Evolutionary conservation across 2,113 vertebrate genomes (phyloP).

Genomic region (Scomber colias): DNA sequence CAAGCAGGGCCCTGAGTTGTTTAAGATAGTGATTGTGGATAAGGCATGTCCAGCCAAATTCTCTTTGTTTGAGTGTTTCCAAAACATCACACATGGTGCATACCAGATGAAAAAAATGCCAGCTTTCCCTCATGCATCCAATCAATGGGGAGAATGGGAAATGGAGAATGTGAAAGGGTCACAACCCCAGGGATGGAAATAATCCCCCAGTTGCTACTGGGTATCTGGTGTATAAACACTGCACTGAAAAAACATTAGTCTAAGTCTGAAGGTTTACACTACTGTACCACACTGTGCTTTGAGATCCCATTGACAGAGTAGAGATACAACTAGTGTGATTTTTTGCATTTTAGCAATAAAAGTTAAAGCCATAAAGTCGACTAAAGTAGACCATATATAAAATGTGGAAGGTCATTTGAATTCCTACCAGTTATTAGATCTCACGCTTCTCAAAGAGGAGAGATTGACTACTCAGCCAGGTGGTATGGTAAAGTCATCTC

Average conservation of each 20-base stretch:
- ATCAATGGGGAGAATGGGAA: constrained; percentile 73
- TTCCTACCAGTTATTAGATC: constrained; percentile 58
- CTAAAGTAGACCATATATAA: constrained; percentile 1
- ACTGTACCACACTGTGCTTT: constrained; percentile 44
- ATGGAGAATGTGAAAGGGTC: constrained; percentile 76
- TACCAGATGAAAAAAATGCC: constrained; percentile 30
- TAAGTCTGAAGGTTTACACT: constrained; percentile 72
- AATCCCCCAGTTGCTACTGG: constrained; percentile 76
- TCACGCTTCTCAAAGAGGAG: constrained; percentile 57
- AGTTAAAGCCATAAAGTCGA: neutral
- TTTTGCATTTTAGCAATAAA: neutral
- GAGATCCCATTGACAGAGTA: constrained; percentile 36
- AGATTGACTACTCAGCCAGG: constrained; percentile 43
- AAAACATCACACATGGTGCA: constrained; percentile 68
- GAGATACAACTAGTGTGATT: constrained; percentile 4
- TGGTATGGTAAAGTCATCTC: constrained; percentile 74
- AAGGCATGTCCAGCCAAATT: constrained; percentile 58
- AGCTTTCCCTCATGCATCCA: constrained; percentile 61
- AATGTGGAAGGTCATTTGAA: constrained; percentile 43
- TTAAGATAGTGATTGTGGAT: constrained; percentile 62
- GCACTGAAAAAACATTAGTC: constrained; percentile 78
- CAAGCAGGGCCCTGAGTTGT: constrained; percentile 54
- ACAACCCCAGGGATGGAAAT: constrained; percentile 68
- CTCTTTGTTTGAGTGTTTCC: constrained; percentile 66
- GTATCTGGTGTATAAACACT: constrained; percentile 76